phyloP scores from a whole-genome alignment of 2,797 vertebrate species.

The Hippopotamyrus pictus region DNA sequence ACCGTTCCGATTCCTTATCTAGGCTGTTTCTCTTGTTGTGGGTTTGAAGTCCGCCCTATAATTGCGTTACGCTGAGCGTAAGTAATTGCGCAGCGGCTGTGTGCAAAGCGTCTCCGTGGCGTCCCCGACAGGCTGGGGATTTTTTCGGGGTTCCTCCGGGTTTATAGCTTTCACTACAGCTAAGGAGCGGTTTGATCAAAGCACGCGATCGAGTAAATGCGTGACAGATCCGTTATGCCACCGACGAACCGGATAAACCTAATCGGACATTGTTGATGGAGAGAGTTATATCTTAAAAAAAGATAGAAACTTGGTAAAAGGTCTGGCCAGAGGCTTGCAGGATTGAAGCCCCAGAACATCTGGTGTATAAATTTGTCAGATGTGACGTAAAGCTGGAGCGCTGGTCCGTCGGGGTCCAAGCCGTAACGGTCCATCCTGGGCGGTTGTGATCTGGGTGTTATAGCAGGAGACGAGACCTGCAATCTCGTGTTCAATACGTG shows the following conservation, averaged over 20 bases:
- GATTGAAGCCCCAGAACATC: neutral
- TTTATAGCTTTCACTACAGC: neutral
- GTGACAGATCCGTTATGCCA: neutral
- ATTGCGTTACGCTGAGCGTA: neutral
- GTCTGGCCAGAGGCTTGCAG: neutral
- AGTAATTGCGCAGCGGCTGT: neutral
- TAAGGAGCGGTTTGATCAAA: neutral
- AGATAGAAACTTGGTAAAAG: neutral
- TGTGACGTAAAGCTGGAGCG: neutral
- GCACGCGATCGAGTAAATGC: neutral
- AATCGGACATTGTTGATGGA: neutral
- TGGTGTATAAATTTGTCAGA: neutral
- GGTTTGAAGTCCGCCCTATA: conserved; percentile 1
- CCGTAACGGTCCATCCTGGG: neutral
- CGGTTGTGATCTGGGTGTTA: neutral
- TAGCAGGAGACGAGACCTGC: neutral
- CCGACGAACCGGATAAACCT: neutral
- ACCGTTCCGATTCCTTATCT: neutral
- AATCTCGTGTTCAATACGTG: neutral
- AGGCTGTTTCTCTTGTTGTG: neutral
- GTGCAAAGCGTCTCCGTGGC: neutral
- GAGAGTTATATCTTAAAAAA: neutral
- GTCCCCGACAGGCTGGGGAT: neutral
- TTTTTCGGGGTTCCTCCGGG: neutral
- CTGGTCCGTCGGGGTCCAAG: neutral